Evolutionary conservation across 2,888 invertebrate genomes (phyloP).

Genomic region (Fragum sueziense): DNA sequence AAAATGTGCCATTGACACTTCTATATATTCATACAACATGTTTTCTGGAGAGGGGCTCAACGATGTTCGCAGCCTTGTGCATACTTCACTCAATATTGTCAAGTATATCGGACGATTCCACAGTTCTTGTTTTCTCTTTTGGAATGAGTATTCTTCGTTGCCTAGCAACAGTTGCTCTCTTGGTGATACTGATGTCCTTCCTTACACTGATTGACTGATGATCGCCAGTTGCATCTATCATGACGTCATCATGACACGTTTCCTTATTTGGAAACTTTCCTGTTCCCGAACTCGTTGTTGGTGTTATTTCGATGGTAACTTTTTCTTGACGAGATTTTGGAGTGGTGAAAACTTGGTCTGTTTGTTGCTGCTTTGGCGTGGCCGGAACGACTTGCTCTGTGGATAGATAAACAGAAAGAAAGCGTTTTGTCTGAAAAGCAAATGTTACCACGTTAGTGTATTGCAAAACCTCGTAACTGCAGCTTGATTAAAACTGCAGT

Average conservation of each 20-base stretch:
- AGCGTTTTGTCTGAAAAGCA: too few species aligned
- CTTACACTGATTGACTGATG: neutral
- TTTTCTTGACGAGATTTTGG: neutral
- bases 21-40: too few species aligned
- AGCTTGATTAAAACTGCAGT: too few species aligned
- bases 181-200: neutral
- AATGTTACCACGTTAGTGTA: too few species aligned
- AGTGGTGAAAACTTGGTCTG: neutral
- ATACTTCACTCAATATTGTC: neutral
- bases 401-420: neutral
- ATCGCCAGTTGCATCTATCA: neutral
- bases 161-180: neutral
- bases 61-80: too few species aligned
- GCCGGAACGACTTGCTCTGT: slow-evolving; percentile 1
- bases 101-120: neutral
- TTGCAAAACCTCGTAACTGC: too few species aligned
- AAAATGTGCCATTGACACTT: too few species aligned
- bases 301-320: neutral
- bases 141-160: neutral
- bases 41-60: too few species aligned
- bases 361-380: slow-evolving; percentile 12
- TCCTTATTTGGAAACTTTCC: neutral
- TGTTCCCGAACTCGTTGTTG: neutral
- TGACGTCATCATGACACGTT: too few species aligned
- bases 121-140: neutral